A percentile compares a stretch with the other conserved stretches of the same genome.
These are phyloP conservation scores for Pectinophora gossypiella DNA, from an alignment of 1,140 invertebrate genomes.

Conservation along the genomic window DNA sequence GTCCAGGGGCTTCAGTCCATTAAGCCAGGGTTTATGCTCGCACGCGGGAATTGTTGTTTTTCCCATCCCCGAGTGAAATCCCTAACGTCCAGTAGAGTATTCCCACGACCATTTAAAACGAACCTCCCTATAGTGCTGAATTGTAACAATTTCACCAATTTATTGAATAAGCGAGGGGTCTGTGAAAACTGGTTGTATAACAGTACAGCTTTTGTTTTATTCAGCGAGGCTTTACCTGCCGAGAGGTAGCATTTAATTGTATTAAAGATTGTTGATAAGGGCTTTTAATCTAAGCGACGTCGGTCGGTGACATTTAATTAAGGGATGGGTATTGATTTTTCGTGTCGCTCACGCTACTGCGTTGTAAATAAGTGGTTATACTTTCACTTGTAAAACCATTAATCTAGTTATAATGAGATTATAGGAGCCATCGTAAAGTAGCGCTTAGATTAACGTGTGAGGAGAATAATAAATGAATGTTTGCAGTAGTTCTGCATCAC, in stretches of 20 bases:
- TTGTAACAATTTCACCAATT: not conserved
- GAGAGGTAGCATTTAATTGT: slow-evolving; percentile 58
- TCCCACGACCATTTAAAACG: slow-evolving; percentile 13
- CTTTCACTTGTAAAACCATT: not conserved
- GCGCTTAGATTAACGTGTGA: not conserved
- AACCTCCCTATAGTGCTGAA: slow-evolving; percentile 7
- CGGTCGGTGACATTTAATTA: slow-evolving; percentile 47
- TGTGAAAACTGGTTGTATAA: not conserved
- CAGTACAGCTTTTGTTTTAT: slow-evolving; percentile 58
- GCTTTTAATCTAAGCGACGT: slow-evolving; percentile 41
- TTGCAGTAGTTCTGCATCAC: not conserved
- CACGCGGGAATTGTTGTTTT: slow-evolving; percentile 39
- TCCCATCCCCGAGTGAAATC: slow-evolving; percentile 46
- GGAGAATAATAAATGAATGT: not conserved
- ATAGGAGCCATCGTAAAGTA: not conserved
- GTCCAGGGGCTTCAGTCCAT: slow-evolving; percentile 52
- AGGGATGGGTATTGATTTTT: slow-evolving; percentile 41
- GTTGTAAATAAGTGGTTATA: too few relatives aligned
- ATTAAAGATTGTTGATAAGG: slow-evolving; percentile 65
- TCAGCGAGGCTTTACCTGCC: slow-evolving; percentile 39
- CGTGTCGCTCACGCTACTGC: slow-evolving; percentile 18
- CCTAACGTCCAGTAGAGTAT: slow-evolving; percentile 43
- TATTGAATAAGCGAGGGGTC: slow-evolving; percentile 1
- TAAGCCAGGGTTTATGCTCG: slow-evolving; percentile 54
- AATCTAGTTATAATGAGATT: slow-evolving; percentile 7